Percentiles rank a stretch among this genome's conserved stretches.
phyloP scores from a whole-genome alignment of 2,113 vertebrate species.

The Isurus oxyrinchus region DNA sequence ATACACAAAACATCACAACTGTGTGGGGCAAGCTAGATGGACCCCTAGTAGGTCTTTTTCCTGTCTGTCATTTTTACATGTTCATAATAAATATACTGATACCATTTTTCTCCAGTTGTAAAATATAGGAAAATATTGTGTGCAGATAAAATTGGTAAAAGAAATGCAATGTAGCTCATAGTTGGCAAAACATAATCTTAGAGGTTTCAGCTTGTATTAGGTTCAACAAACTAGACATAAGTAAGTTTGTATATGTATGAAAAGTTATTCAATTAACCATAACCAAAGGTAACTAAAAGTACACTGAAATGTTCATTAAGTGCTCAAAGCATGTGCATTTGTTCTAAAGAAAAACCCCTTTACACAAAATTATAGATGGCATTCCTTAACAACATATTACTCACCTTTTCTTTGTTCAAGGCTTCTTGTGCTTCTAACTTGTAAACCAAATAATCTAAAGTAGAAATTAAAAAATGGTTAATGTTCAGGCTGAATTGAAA shows the following conservation, averaged over 20 bases:
- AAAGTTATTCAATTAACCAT: neutral
- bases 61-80: neutral
- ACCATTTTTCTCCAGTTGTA: neutral
- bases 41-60: neutral
- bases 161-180: neutral
- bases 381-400: constrained; percentile 39
- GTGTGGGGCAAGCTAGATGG: neutral
- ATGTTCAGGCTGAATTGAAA: neutral
- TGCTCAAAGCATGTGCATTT: neutral
- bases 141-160: neutral
- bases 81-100: neutral
- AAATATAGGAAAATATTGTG: neutral
- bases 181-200: neutral
- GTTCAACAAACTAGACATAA: neutral
- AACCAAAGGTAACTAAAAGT: neutral
- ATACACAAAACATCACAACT: neutral
- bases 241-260: neutral
- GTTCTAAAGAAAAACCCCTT: neutral
- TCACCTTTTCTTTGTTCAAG: constrained; percentile 94
- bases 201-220: neutral
- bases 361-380: neutral
- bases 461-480: constrained; percentile 43
- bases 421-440: constrained; percentile 93
- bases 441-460: constrained; percentile 86
- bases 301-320: neutral